Evolutionary conservation across 1,140 invertebrate species (phyloP).

Genomic region (Drosophila eugracilis): DNA sequence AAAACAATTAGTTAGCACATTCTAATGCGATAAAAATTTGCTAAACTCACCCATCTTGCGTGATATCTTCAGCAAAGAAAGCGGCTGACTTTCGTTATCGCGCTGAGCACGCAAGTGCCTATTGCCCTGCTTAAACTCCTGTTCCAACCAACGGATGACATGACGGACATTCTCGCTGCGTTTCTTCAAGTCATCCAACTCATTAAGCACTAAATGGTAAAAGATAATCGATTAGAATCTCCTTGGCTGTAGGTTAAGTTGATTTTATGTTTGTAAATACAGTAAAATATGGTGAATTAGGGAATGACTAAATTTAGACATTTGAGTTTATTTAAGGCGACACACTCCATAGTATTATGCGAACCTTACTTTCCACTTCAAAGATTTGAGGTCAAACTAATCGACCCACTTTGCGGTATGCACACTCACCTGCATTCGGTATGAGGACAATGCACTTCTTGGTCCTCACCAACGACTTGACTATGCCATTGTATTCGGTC

Average conservation of each 20-base stretch:
- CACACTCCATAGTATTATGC: neutral
- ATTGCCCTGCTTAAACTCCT: conserved; percentile 93
- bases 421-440: conserved; percentile 90
- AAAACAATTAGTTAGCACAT: conserved; percentile 6
- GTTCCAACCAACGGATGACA: conserved; percentile 95
- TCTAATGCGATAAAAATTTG: neutral
- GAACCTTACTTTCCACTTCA: neutral
- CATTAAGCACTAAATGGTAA: conserved; percentile 90
- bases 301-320: neutral
- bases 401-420: neutral
- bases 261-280: no score
- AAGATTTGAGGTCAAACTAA: conserved; percentile 3
- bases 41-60: conserved; percentile 85
- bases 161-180: conserved; percentile 91
- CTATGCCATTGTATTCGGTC: conserved; percentile 89
- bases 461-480: conserved; percentile 91
- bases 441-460: conserved; percentile 93
- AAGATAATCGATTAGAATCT: conserved; percentile 3
- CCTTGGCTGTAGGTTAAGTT: neutral
- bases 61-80: conserved; percentile 91
- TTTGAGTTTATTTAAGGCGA: no score
- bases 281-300: neutral
- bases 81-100: conserved; percentile 89
- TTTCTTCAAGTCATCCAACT: conserved; percentile 93
- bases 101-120: conserved; percentile 92